Percentiles rank a stretch among this genome's conserved stretches.
These are phyloP conservation scores for Paratrypauchen microcephalus DNA, from an alignment of 2,797 vertebrate genomes.

Conservation along the genomic window DNA sequence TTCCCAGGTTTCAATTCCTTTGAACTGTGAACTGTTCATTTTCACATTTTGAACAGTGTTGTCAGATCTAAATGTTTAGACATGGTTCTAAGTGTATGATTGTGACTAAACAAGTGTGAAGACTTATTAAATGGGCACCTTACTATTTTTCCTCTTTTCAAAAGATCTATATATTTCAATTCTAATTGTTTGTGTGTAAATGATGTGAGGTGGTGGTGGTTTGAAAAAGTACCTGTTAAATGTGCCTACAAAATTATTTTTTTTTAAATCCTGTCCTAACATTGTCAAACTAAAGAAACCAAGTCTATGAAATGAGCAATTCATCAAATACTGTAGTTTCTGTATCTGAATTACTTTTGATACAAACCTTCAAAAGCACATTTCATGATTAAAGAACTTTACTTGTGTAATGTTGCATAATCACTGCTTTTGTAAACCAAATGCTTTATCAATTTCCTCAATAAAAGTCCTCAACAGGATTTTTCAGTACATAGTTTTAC, in stretches of 20 bases:
- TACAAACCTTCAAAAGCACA: slow-evolving; percentile 63
- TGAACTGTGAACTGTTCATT: slow-evolving; percentile 57
- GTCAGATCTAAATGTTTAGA: slow-evolving; percentile 31
- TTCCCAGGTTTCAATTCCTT: slow-evolving; percentile 66
- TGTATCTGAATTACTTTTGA: slow-evolving; percentile 56
- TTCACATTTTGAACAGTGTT: background rate
- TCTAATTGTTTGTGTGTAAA: slow-evolving; percentile 63
- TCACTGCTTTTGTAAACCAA: slow-evolving; percentile 62
- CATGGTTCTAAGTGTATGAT: slow-evolving; percentile 33
- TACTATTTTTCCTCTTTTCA: slow-evolving; percentile 47
- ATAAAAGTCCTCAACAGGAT: slow-evolving; percentile 53
- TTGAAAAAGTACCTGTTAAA: slow-evolving; percentile 28
- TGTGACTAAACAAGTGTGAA: slow-evolving; percentile 26
- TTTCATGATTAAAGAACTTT: slow-evolving; percentile 52
- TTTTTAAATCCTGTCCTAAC: slow-evolving; percentile 33
- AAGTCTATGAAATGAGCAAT: slow-evolving; percentile 30
- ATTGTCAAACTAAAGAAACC: slow-evolving; percentile 28
- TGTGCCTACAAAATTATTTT: slow-evolving; percentile 47
- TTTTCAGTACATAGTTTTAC: slow-evolving; percentile 27
- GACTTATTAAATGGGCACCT: slow-evolving; percentile 46
- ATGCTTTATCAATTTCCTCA: slow-evolving; percentile 61
- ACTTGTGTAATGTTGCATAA: slow-evolving; percentile 57
- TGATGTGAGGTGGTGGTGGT: slow-evolving; percentile 63
- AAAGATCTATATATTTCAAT: slow-evolving; percentile 30
- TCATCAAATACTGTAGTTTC: slow-evolving; percentile 43